These are phyloP conservation scores for Clavelina lepadiformis DNA, from an alignment of 23 tunicate species.

Conservation along the genomic window DNA sequence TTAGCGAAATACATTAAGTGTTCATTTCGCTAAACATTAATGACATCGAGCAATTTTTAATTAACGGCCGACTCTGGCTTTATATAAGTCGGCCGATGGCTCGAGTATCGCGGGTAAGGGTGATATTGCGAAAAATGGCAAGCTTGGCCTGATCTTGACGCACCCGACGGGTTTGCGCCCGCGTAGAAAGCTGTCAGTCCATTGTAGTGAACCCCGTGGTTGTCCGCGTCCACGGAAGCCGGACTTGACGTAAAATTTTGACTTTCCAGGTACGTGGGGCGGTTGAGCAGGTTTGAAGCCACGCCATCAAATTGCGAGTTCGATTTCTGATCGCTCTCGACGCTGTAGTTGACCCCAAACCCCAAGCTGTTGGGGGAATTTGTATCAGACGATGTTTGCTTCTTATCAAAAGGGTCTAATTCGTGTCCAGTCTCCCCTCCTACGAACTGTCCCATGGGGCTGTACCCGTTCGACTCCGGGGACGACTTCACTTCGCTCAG, in stretches of 20 bases:
- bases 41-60: neutral
- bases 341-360: neutral
- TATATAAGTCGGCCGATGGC: constrained; percentile 30
- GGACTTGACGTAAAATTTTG: neutral
- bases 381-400: neutral
- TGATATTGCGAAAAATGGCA: constrained; percentile 63
- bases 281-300: neutral
- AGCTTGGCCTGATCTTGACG: constrained; percentile 7
- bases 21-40: neutral
- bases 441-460: constrained; percentile 8
- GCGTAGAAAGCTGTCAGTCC: constrained; percentile 45
- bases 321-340: no score
- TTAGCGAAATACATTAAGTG: neutral
- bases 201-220: constrained; percentile 10
- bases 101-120: constrained; percentile 31
- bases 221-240: neutral
- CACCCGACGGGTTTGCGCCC: constrained; percentile 7
- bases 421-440: neutral
- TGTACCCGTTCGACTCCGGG: constrained; percentile 28
- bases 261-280: neutral
- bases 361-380: neutral
- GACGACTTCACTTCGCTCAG: constrained; percentile 10
- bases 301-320: no score
- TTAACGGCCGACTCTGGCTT: constrained; percentile 46
- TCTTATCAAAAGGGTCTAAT: neutral